These are phyloP conservation scores for Drosophila seguyi DNA, from an alignment of 1,140 invertebrate species.

Conservation along the genomic window DNA sequence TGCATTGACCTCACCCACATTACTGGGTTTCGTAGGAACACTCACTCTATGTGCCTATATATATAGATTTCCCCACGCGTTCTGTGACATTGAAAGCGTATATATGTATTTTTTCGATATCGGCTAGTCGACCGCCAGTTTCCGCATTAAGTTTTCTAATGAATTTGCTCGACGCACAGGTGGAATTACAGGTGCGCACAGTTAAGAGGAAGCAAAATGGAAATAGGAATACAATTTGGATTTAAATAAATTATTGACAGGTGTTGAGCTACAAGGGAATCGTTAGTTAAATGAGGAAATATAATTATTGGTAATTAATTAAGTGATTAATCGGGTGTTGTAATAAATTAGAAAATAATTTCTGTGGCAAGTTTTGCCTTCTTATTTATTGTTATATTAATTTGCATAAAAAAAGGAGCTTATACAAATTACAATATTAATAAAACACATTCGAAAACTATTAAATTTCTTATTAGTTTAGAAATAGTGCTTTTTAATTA, in stretches of 20 bases:
- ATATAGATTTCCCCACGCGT: constrained; percentile 36
- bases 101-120: constrained; percentile 50
- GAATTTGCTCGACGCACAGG: constrained; percentile 16
- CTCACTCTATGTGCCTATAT: constrained; percentile 7
- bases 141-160: constrained; percentile 53
- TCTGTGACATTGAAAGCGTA: constrained; percentile 66
- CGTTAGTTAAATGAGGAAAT: constrained; percentile 4
- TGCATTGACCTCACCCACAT: constrained; percentile 72
- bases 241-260: constrained; percentile 10
- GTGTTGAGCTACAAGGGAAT: not conserved
- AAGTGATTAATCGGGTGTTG: too few relatives aligned
- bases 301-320: constrained; percentile 1
- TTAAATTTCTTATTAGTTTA: too few relatives aligned
- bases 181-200: constrained; percentile 44
- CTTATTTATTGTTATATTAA: too few relatives aligned
- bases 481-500: too few relatives aligned
- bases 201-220: constrained; percentile 15
- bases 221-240: constrained; percentile 1
- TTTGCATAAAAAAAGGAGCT: too few relatives aligned
- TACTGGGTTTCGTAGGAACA: constrained; percentile 51
- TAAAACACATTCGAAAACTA: too few relatives aligned
- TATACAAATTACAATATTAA: too few relatives aligned
- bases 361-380: too few relatives aligned
- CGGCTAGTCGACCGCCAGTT: constrained; percentile 37
- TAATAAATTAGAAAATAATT: too few relatives aligned